phyloP scores from a whole-genome alignment of 2,888 invertebrate species.

The Drosophila macrothrix region DNA sequence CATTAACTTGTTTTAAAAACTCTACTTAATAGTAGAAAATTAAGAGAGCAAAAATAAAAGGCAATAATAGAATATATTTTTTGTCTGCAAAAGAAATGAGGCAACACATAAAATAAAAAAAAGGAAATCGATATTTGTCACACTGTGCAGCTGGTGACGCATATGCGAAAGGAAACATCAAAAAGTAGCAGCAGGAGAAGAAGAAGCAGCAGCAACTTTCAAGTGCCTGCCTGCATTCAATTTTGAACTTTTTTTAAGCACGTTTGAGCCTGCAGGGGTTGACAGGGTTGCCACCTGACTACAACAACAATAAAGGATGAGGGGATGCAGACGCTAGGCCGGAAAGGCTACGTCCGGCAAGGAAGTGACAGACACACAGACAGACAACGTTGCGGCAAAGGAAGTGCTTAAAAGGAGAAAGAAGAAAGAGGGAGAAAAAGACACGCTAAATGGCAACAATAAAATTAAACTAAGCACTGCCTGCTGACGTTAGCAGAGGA shows the following conservation, averaged over 20 bases:
- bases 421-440: constrained; percentile 23
- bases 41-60: neutral
- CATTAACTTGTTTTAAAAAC: no score
- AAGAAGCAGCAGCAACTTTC: constrained; percentile 29
- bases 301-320: constrained; percentile 5
- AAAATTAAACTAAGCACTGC: constrained; percentile 27
- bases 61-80: neutral
- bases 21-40: no score
- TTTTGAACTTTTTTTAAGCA: constrained; percentile 10
- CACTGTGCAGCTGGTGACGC: constrained; percentile 54
- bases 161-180: constrained; percentile 29
- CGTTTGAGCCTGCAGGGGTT: constrained; percentile 21
- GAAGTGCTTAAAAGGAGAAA: constrained; percentile 67
- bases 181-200: constrained; percentile 7
- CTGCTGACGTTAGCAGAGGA: constrained; percentile 17
- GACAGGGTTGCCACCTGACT: constrained; percentile 67
- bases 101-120: neutral
- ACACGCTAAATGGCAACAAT: constrained; percentile 41
- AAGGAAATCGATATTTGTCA: constrained; percentile 47
- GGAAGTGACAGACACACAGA: constrained; percentile 57
- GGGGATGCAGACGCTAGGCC: constrained; percentile 49
- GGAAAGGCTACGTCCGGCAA: constrained; percentile 66
- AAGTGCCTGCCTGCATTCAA: constrained; percentile 19
- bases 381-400: constrained; percentile 55
- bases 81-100: neutral